phyloP scores from a whole-genome alignment of 2,797 vertebrate genomes.

The Pristis pectinata region DNA sequence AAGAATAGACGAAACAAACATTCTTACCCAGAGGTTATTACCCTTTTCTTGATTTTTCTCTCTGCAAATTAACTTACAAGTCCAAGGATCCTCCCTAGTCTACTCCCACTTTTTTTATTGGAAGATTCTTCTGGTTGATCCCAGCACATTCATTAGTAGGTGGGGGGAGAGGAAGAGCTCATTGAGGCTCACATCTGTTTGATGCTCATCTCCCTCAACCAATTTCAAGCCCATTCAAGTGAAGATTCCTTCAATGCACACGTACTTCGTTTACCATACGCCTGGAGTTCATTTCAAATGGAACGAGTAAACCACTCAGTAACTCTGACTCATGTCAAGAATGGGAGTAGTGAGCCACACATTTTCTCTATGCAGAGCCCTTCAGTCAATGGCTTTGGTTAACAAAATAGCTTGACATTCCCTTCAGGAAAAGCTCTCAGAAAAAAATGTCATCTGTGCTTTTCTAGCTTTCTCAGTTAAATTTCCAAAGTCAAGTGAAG shows the following conservation, averaged over 20 bases:
- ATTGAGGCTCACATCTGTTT: neutral
- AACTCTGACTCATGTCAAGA: conserved; percentile 27
- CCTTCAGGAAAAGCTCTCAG: neutral
- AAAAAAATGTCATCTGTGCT: neutral
- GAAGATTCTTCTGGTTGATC: no score
- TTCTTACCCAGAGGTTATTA: no score
- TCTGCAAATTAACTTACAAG: no score
- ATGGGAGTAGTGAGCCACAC: neutral
- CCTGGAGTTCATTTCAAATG: conserved; percentile 3
- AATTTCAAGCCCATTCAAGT: neutral
- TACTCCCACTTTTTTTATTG: no score
- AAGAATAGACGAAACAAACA: neutral
- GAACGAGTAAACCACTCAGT: conserved; percentile 15
- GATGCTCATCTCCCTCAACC: neutral
- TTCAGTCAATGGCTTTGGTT: conserved; percentile 16
- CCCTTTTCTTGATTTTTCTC: no score
- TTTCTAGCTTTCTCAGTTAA: neutral
- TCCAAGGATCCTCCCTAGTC: no score
- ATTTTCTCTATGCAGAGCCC: neutral
- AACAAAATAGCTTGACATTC: neutral
- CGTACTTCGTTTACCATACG: neutral
- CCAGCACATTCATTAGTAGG: no score
- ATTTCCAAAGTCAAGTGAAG: neutral
- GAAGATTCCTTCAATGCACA: neutral
- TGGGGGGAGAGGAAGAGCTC: neutral